Evolutionary conservation across 2,797 vertebrate species (phyloP).

Genomic region (Myioborus miniatus): DNA sequence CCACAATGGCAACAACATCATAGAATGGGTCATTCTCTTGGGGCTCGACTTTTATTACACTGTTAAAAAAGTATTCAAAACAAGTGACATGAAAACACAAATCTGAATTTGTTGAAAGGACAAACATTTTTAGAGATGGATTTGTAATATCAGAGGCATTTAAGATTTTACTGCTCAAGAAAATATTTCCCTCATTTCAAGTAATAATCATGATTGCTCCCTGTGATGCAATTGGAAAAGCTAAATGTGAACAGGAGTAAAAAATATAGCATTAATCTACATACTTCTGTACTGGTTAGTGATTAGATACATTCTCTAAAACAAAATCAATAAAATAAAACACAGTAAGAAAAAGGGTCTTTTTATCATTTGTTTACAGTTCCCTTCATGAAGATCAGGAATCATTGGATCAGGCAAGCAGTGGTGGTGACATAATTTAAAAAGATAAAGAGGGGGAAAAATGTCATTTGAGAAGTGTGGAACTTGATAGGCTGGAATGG

Average conservation of each 20-base stretch:
- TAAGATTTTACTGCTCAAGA: neutral
- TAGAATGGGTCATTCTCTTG: conserved; percentile 85
- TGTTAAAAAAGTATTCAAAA: conserved; percentile 60
- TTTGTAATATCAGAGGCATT: neutral
- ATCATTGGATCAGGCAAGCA: neutral
- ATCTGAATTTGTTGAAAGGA: neutral
- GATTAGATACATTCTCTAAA: neutral
- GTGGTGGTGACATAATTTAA: neutral
- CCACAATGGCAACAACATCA: conserved; percentile 88
- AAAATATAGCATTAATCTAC: neutral
- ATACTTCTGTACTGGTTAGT: neutral
- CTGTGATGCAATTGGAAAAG: neutral
- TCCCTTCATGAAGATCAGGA: neutral
- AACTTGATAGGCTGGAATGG: neutral
- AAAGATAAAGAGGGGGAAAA: neutral
- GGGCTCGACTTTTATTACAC: conserved; percentile 84
- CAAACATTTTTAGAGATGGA: neutral
- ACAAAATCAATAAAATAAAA: neutral
- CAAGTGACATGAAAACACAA: neutral
- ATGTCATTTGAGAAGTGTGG: neutral
- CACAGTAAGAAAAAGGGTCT: neutral
- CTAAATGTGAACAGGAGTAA: neutral
- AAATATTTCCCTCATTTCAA: neutral
- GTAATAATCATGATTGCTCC: neutral
- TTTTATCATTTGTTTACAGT: neutral